Evolutionary conservation across 92 coral and sea anemone genomes (phyloP).

Genomic region (Anthopleura xanthogrammica): DNA sequence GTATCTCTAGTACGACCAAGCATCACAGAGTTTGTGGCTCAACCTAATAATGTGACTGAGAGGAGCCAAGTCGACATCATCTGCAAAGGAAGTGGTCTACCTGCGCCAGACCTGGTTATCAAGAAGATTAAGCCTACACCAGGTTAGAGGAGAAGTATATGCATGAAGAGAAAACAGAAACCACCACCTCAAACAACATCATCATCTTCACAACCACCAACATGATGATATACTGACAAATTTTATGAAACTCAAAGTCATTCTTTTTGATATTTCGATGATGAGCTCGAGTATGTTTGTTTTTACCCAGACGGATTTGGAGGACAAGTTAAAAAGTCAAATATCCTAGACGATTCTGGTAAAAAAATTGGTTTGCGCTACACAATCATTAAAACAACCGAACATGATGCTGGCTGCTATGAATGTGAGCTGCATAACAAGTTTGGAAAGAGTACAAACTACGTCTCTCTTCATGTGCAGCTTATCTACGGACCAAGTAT

Average conservation of each 20-base stretch:
- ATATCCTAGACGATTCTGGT: slow-evolving; percentile 37
- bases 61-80: slow-evolving; percentile 40
- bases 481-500: slow-evolving; percentile 23
- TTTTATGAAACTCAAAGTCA: too few relatives aligned
- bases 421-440: slow-evolving; percentile 50
- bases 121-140: slow-evolving; percentile 50
- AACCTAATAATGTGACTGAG: slow-evolving; percentile 62
- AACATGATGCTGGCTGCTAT: slow-evolving; percentile 62
- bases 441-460: slow-evolving; percentile 49
- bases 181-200: too few relatives aligned
- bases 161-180: neutral
- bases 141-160: slow-evolving; percentile 28
- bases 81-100: slow-evolving; percentile 63
- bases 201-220: too few relatives aligned
- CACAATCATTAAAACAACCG: slow-evolving; percentile 42
- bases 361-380: slow-evolving; percentile 55
- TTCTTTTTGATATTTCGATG: neutral
- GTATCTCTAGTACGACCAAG: slow-evolving; percentile 43
- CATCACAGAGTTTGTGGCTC: slow-evolving; percentile 43
- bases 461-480: slow-evolving; percentile 36
- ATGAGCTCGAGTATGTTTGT: neutral
- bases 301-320: slow-evolving; percentile 53
- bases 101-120: slow-evolving; percentile 52
- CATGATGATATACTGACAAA: too few relatives aligned
- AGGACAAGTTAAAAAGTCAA: slow-evolving; percentile 43